Conservation (phyloP, 1,140 invertebrate species). For the Magallana angulata region DNA sequence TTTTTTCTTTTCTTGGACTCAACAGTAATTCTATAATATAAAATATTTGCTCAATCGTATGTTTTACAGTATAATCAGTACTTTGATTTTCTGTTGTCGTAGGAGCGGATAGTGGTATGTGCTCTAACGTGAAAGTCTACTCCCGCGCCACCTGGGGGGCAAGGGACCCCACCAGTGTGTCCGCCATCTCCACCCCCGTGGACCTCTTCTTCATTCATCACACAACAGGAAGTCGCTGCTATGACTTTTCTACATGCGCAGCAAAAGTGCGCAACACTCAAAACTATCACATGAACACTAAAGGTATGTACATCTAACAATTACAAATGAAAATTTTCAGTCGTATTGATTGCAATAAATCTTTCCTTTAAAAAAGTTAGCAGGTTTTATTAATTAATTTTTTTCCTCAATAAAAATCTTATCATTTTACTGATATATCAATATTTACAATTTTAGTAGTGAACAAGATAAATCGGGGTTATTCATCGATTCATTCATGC, state of each 20-base stretch:
- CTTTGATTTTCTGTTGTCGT: too few species aligned
- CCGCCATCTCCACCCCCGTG: not conserved
- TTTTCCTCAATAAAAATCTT: not conserved
- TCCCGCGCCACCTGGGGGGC: slow-evolving; percentile 41
- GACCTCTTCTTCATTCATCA: slow-evolving; percentile 83
- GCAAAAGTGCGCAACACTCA: slow-evolving; percentile 83
- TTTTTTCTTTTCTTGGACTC: too few species aligned
- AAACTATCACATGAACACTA: slow-evolving; percentile 85
- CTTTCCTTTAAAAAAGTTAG: not conserved
- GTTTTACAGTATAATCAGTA: too few species aligned
- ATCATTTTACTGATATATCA: not conserved
- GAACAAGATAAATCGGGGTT: too few species aligned
- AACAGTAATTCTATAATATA: too few species aligned
- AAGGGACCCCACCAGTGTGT: not conserved
- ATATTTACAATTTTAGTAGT: too few species aligned
- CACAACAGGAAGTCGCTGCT: slow-evolving; percentile 82
- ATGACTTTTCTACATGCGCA: slow-evolving; percentile 81
- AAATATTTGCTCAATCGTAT: too few species aligned
- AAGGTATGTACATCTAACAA: slow-evolving; percentile 61
- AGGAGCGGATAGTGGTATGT: not conserved
- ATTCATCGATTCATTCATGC: not conserved
- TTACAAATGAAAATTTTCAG: too few species aligned
- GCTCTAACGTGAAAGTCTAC: not conserved
- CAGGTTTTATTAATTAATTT: not conserved
- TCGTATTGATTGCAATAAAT: too few species aligned